Base-by-base conservation (phyloP, 2,797 vertebrate genomes). In the Dipus sagitta region DNA sequence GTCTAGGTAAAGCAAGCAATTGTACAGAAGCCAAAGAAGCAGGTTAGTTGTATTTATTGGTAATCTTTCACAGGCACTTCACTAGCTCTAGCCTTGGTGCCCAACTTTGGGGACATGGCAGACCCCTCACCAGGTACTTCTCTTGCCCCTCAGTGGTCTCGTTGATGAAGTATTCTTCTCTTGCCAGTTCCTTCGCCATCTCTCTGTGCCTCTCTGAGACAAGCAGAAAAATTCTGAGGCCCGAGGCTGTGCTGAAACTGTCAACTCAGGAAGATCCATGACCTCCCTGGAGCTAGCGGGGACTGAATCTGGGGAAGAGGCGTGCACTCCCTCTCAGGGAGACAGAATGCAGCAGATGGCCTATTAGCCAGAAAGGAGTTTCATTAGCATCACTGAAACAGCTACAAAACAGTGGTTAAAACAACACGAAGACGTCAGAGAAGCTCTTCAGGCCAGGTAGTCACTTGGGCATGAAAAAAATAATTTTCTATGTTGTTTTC, bases 341-440 rank as follows among this genome's bases (percentile, higher is more conserved):
- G 86, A 67, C 10, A 3, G 90, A 96, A 72, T 24, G 60, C 18
- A 95, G 83, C 96, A 96, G 94, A 92, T 95, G 96, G 95, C 60
- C 88, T 93, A 71, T 94, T 88, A 86, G 52, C 90, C 67, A 64
- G 95, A 88, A 88, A 86, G 82, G 64, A 92, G 82, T 95, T 94
- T 96, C 76, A 86, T 94, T 94, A 95, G 65, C 93, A 96, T 91
- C 94, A 71, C 83, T 94, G 64, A 95, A 85, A 80, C 67, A 80
- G 34, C 75, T 86, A 85, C 70, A 62, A 62, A 93, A 78, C 79
- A 74, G 71, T 52, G 58, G 72, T 62, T 96, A 94, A 93, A 91
- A 85, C 42, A 70, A 90, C 81, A 90, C 58, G 34, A 65, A 92
- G 58, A 42, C 88, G 95, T 71, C 67, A 54, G 64, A 75, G 34